Evolutionary conservation across 2,888 invertebrate species (phyloP), one percentile per base, ranked within the genome.

Genomic region (Abscondita cerata): DNA sequence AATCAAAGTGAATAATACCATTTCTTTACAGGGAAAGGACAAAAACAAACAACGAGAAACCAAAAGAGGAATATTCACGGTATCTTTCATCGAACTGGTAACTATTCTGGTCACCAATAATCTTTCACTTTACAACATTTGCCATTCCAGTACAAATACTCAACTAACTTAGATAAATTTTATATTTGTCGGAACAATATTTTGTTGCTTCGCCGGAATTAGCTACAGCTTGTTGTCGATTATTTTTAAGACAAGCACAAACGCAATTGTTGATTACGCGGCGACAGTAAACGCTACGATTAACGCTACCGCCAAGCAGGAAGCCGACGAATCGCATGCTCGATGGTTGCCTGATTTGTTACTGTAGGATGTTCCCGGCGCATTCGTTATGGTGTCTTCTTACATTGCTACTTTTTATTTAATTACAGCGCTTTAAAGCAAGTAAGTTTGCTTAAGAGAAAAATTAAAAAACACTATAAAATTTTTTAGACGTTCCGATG

Each of bases 351-450:
- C 80, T 90, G 0, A 71, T 75, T 89, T 72, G 86, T 89, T 0
- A 76, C 89, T 6, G 83, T 85, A 66, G 90, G 89, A 75, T 78
- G 81, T 0, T 73, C 84, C 2, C 41, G 92, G 91, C 46, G 75
- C 80, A 0, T 74, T 83, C 0, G 84, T 90, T 76, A 77, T 91
- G 0, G 48, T 86, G 0, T 78, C 87, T 61, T 86, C 87, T 51
- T 92, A 91, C 72, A 67, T 85, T 4, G 86, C 89, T 0, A 85
- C 90, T 0, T 87, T 2, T 69, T 86, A 2, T 89, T 91, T 79
- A 92, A 91, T 75, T 86, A 87, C 60, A 83, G 88, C 0, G 89
- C 91, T 0, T 87, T 87, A 73, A 86, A 86, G 71, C 91, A 90
- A 82, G 89, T 88, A 75, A 31, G 25, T 25, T 25, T n/a, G 4